Conservation (phyloP, 2,888 invertebrate genomes). For the Drosophila infuscata region DNA sequence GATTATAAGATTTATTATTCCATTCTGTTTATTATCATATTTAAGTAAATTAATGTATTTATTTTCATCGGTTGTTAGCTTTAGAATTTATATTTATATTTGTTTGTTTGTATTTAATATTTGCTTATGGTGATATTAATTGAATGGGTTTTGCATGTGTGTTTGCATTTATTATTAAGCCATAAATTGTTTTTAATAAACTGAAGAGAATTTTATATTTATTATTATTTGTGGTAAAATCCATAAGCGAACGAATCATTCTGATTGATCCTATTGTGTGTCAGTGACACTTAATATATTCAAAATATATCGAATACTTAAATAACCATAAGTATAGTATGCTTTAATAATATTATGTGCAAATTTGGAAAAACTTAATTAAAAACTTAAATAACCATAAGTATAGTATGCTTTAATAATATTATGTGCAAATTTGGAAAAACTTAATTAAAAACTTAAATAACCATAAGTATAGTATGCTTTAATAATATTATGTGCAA, state of each 20-base stretch:
- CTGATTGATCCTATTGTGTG: constrained; percentile 2
- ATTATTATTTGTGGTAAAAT: not conserved
- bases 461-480: too few species aligned
- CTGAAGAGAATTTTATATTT: constrained; percentile 4
- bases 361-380: too few species aligned
- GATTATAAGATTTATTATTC: not conserved
- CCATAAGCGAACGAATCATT: not conserved
- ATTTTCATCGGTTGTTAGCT: too few species aligned
- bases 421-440: too few species aligned
- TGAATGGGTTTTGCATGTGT: not conserved
- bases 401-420: not conserved
- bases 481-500: not conserved
- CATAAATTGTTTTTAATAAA: not conserved
- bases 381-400: not conserved
- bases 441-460: too few species aligned
- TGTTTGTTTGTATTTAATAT: not conserved
- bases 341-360: not conserved
- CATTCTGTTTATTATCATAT: not conserved
- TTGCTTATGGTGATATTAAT: not conserved
- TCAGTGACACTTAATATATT: not conserved
- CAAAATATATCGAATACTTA: not conserved
- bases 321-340: not conserved
- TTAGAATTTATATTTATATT: too few species aligned
- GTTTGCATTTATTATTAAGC: not conserved
- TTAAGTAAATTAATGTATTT: not conserved